These are phyloP conservation scores for Akabosia matsudoensis DNA, from an alignment of 1,140 invertebrate genomes.

Conservation along the genomic window DNA sequence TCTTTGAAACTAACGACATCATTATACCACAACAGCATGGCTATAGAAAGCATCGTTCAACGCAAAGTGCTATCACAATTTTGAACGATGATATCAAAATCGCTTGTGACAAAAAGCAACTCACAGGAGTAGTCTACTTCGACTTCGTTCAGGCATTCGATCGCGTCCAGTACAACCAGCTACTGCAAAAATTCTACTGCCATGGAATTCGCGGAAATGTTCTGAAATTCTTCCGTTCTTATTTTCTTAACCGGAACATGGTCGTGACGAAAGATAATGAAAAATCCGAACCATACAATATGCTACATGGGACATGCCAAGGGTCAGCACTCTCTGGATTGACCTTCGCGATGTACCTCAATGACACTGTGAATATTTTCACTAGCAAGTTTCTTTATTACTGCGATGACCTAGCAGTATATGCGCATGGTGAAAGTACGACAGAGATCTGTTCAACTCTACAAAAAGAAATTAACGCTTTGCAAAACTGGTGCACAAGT, in stretches of 20 bases:
- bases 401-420: not conserved
- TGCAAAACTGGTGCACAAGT: not conserved
- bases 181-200: not conserved
- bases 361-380: not conserved
- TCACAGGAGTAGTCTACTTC: not conserved
- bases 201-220: not conserved
- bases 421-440: not conserved
- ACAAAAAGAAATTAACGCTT: not conserved
- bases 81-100: not conserved
- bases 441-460: not conserved
- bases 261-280: not conserved
- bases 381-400: not conserved
- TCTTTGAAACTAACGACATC: not conserved
- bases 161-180: not conserved
- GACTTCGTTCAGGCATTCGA: slow-evolving; percentile 1
- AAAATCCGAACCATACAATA: not conserved
- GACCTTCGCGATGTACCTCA: not conserved
- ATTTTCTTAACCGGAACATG: not conserved
- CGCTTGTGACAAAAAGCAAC: not conserved
- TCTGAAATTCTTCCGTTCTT: not conserved
- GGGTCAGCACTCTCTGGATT: not conserved
- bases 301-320: not conserved
- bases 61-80: not conserved
- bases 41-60: not conserved
- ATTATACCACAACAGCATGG: not conserved